Percentiles rank a stretch among this genome's conserved stretches.
Conservation (phyloP, 2,797 vertebrate genomes). For the Neopelma chrysocephalum region DNA sequence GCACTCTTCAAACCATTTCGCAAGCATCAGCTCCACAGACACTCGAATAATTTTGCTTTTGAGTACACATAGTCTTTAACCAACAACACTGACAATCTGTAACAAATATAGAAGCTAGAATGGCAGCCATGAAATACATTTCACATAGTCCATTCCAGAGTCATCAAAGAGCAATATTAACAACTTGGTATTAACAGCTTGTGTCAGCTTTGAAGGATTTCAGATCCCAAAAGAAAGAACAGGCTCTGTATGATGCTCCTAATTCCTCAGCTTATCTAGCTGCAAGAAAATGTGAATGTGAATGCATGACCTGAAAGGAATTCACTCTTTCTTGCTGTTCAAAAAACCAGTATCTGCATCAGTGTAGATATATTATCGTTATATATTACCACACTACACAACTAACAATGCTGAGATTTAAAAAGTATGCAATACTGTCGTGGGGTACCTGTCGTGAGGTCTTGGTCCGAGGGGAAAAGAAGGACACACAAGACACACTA, state of each 20-base stretch:
- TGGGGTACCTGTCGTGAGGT: too few relatives aligned
- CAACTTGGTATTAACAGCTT: not conserved
- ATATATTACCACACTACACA: not conserved
- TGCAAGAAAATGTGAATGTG: not conserved
- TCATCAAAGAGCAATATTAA: not conserved
- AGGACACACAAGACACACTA: too few relatives aligned
- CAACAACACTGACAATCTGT: not conserved
- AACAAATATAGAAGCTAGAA: slow-evolving; percentile 9
- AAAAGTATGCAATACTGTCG: not conserved
- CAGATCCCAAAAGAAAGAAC: not conserved
- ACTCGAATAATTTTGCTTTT: not conserved
- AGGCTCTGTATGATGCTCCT: not conserved
- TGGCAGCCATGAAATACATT: slow-evolving; percentile 31
- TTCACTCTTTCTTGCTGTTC: not conserved
- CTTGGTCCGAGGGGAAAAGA: too few relatives aligned
- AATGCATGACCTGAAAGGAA: not conserved
- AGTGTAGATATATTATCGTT: not conserved
- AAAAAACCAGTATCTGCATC: not conserved
- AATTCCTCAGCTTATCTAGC: not conserved
- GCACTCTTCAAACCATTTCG: not conserved
- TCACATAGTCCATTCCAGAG: not conserved
- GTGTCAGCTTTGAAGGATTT: slow-evolving; percentile 26
- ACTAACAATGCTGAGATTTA: not conserved
- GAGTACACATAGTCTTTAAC: not conserved
- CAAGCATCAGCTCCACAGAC: not conserved